phyloP scores from a whole-genome alignment of 2,797 vertebrate species.

The Delichon dasypus region DNA sequence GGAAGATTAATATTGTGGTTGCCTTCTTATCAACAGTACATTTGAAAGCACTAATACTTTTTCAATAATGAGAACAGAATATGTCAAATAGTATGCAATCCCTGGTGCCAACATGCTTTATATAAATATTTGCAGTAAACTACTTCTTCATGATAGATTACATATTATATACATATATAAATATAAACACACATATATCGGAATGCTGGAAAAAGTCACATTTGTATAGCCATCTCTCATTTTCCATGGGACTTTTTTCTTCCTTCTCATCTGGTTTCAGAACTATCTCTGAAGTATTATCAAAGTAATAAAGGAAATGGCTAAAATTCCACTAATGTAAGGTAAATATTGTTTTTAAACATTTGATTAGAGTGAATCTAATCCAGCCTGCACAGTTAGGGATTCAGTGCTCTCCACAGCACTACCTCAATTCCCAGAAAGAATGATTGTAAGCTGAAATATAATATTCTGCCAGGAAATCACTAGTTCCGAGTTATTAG shows the following conservation, averaged over 20 bases:
- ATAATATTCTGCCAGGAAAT: slow-evolving; percentile 63
- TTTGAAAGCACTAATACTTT: background rate
- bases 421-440: slow-evolving; percentile 53
- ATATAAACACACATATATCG: background rate
- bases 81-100: background rate
- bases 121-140: background rate
- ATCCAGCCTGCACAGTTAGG: slow-evolving; percentile 6
- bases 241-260: background rate
- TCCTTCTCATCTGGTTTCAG: background rate
- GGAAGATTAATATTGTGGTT: background rate
- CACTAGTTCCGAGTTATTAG: slow-evolving; percentile 62
- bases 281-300: slow-evolving; percentile 35
- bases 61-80: background rate
- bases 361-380: slow-evolving; percentile 49
- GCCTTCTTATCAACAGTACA: background rate
- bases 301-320: slow-evolving; percentile 55
- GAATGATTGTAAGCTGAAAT: slow-evolving; percentile 54
- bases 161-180: background rate
- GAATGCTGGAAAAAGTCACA: background rate
- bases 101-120: background rate
- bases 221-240: background rate
- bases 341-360: slow-evolving; percentile 61
- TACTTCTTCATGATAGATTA: background rate
- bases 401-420: background rate
- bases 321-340: slow-evolving; percentile 56